A percentile compares a stretch with the other conserved stretches of the same genome.
Evolutionary conservation across 2,797 vertebrate genomes (phyloP).

Genomic region (Anisognathus igniventris): DNA sequence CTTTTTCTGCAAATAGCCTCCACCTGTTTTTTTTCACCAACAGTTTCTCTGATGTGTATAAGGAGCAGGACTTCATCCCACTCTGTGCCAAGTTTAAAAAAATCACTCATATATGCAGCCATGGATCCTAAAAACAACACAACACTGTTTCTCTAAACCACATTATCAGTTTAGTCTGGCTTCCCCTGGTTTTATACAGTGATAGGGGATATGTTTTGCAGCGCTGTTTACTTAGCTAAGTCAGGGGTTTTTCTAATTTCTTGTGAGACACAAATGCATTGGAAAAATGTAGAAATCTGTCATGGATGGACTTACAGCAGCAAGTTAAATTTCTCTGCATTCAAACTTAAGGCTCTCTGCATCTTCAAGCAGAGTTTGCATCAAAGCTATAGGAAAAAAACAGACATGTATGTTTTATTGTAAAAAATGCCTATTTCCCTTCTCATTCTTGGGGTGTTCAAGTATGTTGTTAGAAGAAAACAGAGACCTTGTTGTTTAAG

Average conservation of each 20-base stretch:
- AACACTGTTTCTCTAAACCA: not conserved
- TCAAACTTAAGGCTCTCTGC: not conserved
- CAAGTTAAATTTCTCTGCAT: not conserved
- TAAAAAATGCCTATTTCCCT: not conserved
- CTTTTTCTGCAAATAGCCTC: conserved; percentile 19
- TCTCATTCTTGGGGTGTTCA: not conserved
- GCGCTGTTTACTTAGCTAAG: not conserved
- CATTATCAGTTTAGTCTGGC: not conserved
- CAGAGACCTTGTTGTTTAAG: not conserved
- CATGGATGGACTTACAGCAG: not conserved
- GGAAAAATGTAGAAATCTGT: not conserved
- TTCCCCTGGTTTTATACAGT: not conserved
- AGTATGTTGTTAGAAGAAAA: not conserved
- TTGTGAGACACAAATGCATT: not conserved
- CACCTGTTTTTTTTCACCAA: not conserved
- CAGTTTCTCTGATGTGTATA: not conserved
- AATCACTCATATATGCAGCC: not conserved
- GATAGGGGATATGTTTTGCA: not conserved
- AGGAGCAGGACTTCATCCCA: not conserved
- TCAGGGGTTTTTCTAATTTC: not conserved
- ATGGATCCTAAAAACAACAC: not conserved
- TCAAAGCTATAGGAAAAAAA: not conserved
- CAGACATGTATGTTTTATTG: not conserved
- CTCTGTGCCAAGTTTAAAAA: not conserved
- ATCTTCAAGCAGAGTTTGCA: not conserved